These are phyloP conservation scores for Villa cingulata DNA, from an alignment of 2,888 invertebrate species.

Conservation along the genomic window DNA sequence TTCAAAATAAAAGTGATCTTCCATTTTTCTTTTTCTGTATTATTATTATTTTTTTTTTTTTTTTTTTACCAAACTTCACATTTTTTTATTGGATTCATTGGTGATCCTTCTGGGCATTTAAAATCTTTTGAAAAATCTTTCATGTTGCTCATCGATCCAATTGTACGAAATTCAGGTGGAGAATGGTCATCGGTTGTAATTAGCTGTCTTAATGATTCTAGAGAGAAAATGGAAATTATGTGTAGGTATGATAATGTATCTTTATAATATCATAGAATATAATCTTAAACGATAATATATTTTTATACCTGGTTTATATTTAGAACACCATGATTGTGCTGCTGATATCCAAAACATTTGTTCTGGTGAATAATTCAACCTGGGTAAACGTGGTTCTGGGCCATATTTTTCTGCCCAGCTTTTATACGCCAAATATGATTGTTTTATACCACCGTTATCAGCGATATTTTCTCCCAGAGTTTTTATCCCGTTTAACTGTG, in stretches of 20 bases:
- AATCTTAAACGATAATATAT: background rate
- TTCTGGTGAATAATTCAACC: slow-evolving; percentile 52
- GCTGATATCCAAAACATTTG: slow-evolving; percentile 75
- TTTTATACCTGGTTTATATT: slow-evolving; percentile 45
- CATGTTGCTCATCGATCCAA: slow-evolving; percentile 88
- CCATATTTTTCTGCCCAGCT: slow-evolving; percentile 57
- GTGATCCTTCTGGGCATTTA: slow-evolving; percentile 67
- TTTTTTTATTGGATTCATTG: slow-evolving; percentile 86
- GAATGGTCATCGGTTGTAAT: slow-evolving; percentile 73
- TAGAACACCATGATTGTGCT: slow-evolving; percentile 79
- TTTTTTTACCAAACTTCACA: slow-evolving; percentile 74
- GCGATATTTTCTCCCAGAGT: slow-evolving; percentile 93
- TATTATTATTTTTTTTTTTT: too few species aligned
- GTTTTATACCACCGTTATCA: slow-evolving; percentile 86
- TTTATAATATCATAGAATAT: too few species aligned
- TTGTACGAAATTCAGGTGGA: slow-evolving; percentile 67
- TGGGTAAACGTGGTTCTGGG: slow-evolving; percentile 54
- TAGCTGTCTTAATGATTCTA: slow-evolving; percentile 58
- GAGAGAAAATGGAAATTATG: background rate
- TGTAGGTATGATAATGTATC: background rate
- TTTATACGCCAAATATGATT: slow-evolving; percentile 73
- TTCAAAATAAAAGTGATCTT: too few species aligned
- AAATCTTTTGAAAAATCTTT: slow-evolving; percentile 80
- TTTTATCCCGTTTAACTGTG: slow-evolving; percentile 83
- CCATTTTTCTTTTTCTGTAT: too few species aligned